A percentile compares a stretch with the other conserved stretches of the same genome.
Conservation (phyloP, 92 coral and sea anemone species). For the Plumapathes pennacea region DNA sequence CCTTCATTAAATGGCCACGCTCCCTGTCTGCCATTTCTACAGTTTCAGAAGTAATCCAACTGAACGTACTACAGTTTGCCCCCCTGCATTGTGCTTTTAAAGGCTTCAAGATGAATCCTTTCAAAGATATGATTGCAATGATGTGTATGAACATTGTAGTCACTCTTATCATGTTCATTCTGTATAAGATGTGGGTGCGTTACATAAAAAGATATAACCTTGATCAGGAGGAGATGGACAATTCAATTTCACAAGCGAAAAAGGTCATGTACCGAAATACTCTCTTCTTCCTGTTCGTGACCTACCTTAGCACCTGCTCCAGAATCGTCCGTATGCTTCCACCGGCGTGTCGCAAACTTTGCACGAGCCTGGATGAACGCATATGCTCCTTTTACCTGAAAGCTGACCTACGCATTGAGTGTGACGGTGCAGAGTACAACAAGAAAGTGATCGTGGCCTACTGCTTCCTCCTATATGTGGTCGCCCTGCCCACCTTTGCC, state of each 20-base stretch:
- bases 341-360: constrained; percentile 50
- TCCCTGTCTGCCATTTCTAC: constrained; percentile 40
- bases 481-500: constrained; percentile 9
- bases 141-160: constrained; percentile 21
- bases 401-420: constrained; percentile 52
- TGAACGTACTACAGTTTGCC: constrained; percentile 54
- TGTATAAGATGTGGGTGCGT: constrained; percentile 30
- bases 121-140: constrained; percentile 19
- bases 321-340: constrained; percentile 48
- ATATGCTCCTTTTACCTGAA: constrained; percentile 50
- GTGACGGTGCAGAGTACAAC: constrained; percentile 37
- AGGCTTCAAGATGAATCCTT: constrained; percentile 39
- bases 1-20: constrained; percentile 60
- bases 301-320: constrained; percentile 60
- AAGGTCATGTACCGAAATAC: constrained; percentile 36
- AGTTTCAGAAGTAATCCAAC: constrained; percentile 56
- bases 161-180: constrained; percentile 6
- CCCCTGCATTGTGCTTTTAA: constrained; percentile 53
- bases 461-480: constrained; percentile 9
- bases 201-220: not conserved
- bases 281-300: constrained; percentile 48
- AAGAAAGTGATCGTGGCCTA: constrained; percentile 31
- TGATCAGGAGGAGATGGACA: constrained; percentile 1
- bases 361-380: constrained; percentile 10
- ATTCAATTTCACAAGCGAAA: constrained; percentile 4